phyloP scores from a whole-genome alignment of 2,797 vertebrate genomes.

The Sebastes minor region DNA sequence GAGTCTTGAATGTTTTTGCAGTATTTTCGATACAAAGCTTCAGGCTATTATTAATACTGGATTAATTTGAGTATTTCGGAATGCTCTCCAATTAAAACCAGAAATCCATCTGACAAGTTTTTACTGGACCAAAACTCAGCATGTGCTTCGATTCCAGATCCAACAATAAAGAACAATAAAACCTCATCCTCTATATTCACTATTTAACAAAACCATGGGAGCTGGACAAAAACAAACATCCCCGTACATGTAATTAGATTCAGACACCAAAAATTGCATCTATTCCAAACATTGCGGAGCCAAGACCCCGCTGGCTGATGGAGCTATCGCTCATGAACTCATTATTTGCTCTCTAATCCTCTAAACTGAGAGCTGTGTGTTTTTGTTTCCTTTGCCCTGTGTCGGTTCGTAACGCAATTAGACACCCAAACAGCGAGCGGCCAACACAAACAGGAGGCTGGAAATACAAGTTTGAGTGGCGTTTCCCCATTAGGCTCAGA shows the following conservation, averaged over 20 bases:
- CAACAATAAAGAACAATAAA: constrained; percentile 45
- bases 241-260: constrained; percentile 40
- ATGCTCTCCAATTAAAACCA: constrained; percentile 28
- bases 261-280: constrained; percentile 44
- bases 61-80: not conserved
- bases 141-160: constrained; percentile 28
- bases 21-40: not conserved
- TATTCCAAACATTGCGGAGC: constrained; percentile 24
- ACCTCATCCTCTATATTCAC: constrained; percentile 24
- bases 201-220: constrained; percentile 48
- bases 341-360: constrained; percentile 53
- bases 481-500: constrained; percentile 43
- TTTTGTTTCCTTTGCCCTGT: constrained; percentile 51
- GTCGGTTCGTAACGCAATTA: constrained; percentile 43
- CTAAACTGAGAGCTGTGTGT: constrained; percentile 40
- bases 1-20: not conserved
- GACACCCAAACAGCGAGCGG: constrained; percentile 35
- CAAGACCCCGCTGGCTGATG: constrained; percentile 24
- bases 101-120: constrained; percentile 16
- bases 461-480: constrained; percentile 29
- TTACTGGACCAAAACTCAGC: constrained; percentile 1
- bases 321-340: constrained; percentile 23
- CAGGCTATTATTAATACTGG: not conserved
- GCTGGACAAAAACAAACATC: constrained; percentile 56
- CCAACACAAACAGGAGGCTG: constrained; percentile 62